Evolutionary conservation across 2,888 invertebrate species (phyloP).

Genomic region (Dermolepida albohirtum): DNA sequence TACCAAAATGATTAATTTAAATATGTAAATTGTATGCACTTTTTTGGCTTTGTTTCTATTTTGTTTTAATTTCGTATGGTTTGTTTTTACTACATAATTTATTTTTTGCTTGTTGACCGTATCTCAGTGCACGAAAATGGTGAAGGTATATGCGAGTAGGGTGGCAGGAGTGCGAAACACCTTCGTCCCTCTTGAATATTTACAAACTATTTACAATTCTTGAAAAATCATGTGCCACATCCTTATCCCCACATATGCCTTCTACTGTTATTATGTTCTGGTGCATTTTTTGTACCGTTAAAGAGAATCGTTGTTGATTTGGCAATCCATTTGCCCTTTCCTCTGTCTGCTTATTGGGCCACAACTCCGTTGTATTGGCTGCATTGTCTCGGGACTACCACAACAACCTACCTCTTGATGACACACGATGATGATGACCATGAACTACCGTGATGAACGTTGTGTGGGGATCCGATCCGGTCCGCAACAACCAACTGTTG

Average conservation of each 20-base stretch:
- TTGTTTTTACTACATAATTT: slow-evolving; percentile 43
- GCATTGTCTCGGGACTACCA: slow-evolving; percentile 68
- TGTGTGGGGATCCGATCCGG: slow-evolving; percentile 38
- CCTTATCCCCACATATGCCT: slow-evolving; percentile 58
- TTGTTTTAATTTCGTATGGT: slow-evolving; percentile 21
- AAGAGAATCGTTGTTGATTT: slow-evolving; percentile 69
- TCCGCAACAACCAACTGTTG: slow-evolving; percentile 45
- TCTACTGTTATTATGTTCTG: slow-evolving; percentile 61
- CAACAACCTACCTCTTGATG: slow-evolving; percentile 62
- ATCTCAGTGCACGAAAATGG: slow-evolving; percentile 52
- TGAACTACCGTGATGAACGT: slow-evolving; percentile 2
- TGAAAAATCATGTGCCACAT: slow-evolving; percentile 44
- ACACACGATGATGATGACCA: slow-evolving; percentile 54
- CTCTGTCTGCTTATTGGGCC: slow-evolving; percentile 75
- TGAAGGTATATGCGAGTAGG: slow-evolving; percentile 57
- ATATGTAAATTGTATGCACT: neutral
- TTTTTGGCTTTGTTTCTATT: slow-evolving; percentile 5
- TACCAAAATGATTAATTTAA: too few relatives aligned
- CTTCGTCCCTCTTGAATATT: slow-evolving; percentile 33
- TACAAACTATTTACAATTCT: slow-evolving; percentile 30
- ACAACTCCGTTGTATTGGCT: slow-evolving; percentile 67
- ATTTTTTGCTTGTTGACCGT: slow-evolving; percentile 25
- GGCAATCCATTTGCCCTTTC: slow-evolving; percentile 76
- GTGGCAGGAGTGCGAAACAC: slow-evolving; percentile 43
- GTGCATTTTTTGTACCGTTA: slow-evolving; percentile 61